Percentiles rank a stretch among this genome's conserved stretches.
Conservation (phyloP, 2,113 vertebrate genomes). For the Okapia johnstoni region DNA sequence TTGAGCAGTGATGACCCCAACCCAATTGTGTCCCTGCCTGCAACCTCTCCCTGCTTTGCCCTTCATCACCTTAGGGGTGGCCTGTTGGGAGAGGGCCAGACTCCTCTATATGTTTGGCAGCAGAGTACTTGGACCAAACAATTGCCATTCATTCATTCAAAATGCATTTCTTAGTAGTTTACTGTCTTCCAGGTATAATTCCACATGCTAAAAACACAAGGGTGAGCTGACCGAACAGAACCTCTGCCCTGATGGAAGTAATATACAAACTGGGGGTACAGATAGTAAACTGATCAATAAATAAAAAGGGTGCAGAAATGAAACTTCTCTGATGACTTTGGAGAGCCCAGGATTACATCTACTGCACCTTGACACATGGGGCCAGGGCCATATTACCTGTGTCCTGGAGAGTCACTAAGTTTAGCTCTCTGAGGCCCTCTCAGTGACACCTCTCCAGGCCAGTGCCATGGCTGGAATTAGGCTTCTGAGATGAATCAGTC, state of each 20-base stretch:
- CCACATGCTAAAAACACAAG: background rate
- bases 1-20: background rate
- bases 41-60: background rate
- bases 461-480: background rate
- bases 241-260: background rate
- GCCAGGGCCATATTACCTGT: fast-evolving
- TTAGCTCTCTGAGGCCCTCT: background rate
- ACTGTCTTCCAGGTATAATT: background rate
- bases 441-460: background rate
- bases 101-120: background rate
- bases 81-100: background rate
- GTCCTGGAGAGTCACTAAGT: background rate
- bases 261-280: background rate
- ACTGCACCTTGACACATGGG: background rate
- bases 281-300: background rate
- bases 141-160: background rate
- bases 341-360: background rate
- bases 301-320: background rate
- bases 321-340: background rate
- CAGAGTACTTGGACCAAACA: background rate
- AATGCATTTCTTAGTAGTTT: background rate
- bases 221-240: background rate
- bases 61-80: background rate
- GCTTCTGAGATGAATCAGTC: background rate
- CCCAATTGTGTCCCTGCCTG: too few relatives aligned